Conservation (phyloP, 1,140 invertebrate genomes). For the Lucilia cuprina region DNA sequence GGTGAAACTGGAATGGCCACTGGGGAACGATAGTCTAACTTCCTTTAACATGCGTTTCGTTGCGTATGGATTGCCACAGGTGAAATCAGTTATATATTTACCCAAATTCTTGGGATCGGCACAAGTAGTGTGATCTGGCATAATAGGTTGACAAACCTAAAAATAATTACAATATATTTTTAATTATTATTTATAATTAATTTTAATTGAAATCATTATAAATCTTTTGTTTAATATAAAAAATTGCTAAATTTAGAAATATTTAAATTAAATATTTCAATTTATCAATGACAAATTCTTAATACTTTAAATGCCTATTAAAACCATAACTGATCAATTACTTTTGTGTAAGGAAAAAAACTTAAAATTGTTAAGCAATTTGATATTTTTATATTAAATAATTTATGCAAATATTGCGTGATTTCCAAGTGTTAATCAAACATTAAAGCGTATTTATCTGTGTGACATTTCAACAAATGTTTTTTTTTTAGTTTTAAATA, state of each 20-base stretch:
- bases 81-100: slow-evolving; percentile 72
- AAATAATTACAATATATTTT: slow-evolving; percentile 23
- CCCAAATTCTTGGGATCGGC: slow-evolving; percentile 65
- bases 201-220: not conserved
- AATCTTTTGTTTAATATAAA: no score
- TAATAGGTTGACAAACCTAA: slow-evolving; percentile 71
- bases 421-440: not conserved
- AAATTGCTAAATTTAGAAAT: no score
- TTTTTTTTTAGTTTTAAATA: not conserved
- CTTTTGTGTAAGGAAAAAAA: no score
- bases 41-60: slow-evolving; percentile 71
- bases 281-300: no score
- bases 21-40: slow-evolving; percentile 81
- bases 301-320: no score
- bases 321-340: no score
- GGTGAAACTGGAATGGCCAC: slow-evolving; percentile 82
- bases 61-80: slow-evolving; percentile 68
- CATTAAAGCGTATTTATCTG: not conserved
- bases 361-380: not conserved
- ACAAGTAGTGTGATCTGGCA: slow-evolving; percentile 65
- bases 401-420: not conserved
- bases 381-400: not conserved
- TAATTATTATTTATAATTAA: not conserved
- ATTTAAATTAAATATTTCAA: no score
- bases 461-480: not conserved